Percentiles rank a stretch among this genome's conserved stretches.
Evolutionary conservation across 2,797 vertebrate genomes (phyloP).

Genomic region (Clarias pachynema): DNA sequence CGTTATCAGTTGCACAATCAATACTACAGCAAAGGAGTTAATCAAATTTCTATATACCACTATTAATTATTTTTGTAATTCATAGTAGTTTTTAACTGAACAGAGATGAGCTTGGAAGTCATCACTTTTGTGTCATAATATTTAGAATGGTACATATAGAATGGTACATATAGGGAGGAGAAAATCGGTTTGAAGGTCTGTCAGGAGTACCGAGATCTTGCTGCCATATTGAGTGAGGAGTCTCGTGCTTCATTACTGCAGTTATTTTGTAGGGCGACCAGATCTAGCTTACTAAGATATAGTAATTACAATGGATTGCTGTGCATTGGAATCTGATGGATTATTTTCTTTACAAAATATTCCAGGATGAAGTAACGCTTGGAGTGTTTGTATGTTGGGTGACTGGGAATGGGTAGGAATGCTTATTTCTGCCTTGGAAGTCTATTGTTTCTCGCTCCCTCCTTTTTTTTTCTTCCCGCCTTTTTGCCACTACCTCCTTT

Average conservation of each 20-base stretch:
- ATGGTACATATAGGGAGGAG: not conserved
- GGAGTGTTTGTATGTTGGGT: conserved; percentile 13
- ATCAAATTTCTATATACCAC: not conserved
- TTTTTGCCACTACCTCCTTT: conserved; percentile 25
- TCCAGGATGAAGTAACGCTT: conserved; percentile 15
- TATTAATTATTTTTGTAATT: not conserved
- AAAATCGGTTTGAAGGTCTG: conserved; percentile 6
- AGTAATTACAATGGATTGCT: not conserved
- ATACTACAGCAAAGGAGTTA: not conserved
- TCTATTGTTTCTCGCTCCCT: conserved; percentile 42
- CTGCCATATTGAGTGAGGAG: conserved; percentile 30
- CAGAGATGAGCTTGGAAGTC: not conserved
- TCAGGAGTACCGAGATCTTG: conserved; percentile 21
- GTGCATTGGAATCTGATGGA: not conserved
- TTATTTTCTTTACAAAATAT: conserved; percentile 6
- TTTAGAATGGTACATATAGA: conserved; percentile 2
- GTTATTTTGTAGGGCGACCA: not conserved
- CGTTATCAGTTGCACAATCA: not conserved
- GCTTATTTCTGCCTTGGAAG: conserved; percentile 38
- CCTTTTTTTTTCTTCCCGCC: conserved; percentile 14
- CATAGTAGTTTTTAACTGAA: not conserved
- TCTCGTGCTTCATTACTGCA: conserved; percentile 13
- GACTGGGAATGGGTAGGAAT: conserved; percentile 31
- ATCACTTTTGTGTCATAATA: not conserved
- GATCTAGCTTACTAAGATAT: conserved; percentile 19